Evolutionary conservation across 2,797 vertebrate species (phyloP).

Genomic region (Enteromius unitaeniatus): DNA sequence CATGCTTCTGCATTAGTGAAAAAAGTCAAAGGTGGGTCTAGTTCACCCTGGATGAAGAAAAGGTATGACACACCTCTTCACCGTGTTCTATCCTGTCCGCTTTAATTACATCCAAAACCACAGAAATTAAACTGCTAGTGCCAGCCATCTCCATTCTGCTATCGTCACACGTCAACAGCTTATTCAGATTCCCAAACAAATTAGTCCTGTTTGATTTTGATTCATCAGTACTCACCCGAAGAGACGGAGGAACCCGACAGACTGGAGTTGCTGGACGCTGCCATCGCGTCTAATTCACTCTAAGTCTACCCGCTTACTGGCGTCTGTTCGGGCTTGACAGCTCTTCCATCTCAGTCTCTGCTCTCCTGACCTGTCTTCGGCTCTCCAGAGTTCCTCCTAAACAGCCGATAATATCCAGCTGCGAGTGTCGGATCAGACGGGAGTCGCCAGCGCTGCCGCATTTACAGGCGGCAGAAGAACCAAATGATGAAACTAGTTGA

Average conservation of each 20-base stretch:
- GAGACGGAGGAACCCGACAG: slow-evolving; percentile 95
- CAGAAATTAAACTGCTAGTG: background rate
- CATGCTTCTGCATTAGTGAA: background rate
- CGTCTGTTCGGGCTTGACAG: slow-evolving; percentile 70
- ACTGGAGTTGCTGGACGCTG: slow-evolving; percentile 97
- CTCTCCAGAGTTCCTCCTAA: slow-evolving; percentile 31
- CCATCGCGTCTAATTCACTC: slow-evolving; percentile 80
- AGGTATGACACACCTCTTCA: slow-evolving; percentile 55
- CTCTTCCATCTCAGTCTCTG: slow-evolving; percentile 77
- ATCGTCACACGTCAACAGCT: background rate
- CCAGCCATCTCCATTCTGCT: background rate
- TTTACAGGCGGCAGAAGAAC: slow-evolving; percentile 35
- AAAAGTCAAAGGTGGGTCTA: slow-evolving; percentile 28
- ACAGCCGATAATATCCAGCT: slow-evolving; percentile 24
- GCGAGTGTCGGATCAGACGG: slow-evolving; percentile 55
- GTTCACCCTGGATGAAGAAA: slow-evolving; percentile 5
- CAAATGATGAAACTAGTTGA: slow-evolving; percentile 54
- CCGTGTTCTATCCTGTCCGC: slow-evolving; percentile 54
- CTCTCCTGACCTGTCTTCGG: slow-evolving; percentile 60
- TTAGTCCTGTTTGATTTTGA: background rate
- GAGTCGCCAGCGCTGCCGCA: slow-evolving; percentile 66
- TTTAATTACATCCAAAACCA: slow-evolving; percentile 46
- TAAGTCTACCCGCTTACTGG: slow-evolving; percentile 67
- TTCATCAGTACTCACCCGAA: slow-evolving; percentile 85
- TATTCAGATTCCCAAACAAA: slow-evolving; percentile 17